A percentile compares a stretch with the other conserved stretches of the same genome.
Conservation (phyloP, 2,888 invertebrate species). For the Elgonia sp. region DNA sequence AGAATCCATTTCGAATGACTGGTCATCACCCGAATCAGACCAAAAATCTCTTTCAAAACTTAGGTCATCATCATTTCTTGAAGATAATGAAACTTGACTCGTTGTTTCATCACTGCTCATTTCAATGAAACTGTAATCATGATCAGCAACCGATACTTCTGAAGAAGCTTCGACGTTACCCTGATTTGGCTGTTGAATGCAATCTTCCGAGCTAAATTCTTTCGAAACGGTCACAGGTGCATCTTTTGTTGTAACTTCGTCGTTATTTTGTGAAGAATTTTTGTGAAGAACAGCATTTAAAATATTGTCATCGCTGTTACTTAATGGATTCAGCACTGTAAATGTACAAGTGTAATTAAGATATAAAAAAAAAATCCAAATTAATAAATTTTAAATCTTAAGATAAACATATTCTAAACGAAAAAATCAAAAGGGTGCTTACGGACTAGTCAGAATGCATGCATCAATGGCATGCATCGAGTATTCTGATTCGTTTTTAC, state of each 20-base stretch:
- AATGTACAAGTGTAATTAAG: slow-evolving; percentile 14
- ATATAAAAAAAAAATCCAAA: too few relatives aligned
- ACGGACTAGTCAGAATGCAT: too few relatives aligned
- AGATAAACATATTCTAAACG: too few relatives aligned
- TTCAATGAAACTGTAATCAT: slow-evolving; percentile 6
- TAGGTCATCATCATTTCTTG: too few relatives aligned
- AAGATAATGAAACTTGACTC: slow-evolving; percentile 9
- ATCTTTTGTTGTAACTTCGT: slow-evolving; percentile 27
- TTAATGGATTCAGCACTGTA: slow-evolving; percentile 1
- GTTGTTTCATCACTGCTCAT: not conserved
- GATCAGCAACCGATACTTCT: not conserved
- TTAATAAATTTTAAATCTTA: too few relatives aligned
- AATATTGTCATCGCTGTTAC: slow-evolving; percentile 15
- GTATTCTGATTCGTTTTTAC: too few relatives aligned
- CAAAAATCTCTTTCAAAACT: slow-evolving; percentile 3
- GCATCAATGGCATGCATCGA: too few relatives aligned
- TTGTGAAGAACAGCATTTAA: slow-evolving; percentile 19
- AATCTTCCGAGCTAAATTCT: slow-evolving; percentile 15
- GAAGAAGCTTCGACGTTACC: slow-evolving; percentile 8
- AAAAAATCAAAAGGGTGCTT: too few relatives aligned
- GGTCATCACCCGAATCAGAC: slow-evolving; percentile 1
- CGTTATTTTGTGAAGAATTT: too few relatives aligned
- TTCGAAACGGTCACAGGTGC: not conserved
- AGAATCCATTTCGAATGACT: slow-evolving; percentile 5
- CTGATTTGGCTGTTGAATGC: slow-evolving; percentile 7